Evolutionary conservation across 2,113 vertebrate species (phyloP).

Genomic region (Coracopsis vasa): DNA sequence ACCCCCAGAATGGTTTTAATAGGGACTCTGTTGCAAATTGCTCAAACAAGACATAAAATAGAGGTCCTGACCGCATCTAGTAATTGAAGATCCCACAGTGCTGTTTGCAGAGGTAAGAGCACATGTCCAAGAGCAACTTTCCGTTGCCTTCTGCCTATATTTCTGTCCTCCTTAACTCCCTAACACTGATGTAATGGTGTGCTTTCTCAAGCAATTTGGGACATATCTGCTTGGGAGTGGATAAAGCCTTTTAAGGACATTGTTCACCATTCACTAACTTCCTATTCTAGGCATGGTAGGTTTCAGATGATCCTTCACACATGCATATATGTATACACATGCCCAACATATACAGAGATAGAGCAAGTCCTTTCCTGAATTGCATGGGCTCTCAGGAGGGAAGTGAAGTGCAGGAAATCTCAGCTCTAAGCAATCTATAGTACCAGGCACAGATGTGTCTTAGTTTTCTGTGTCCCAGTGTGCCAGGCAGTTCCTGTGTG

Average conservation of each 20-base stretch:
- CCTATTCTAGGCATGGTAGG: neutral
- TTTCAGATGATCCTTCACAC: neutral
- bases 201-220: neutral
- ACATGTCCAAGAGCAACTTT: neutral
- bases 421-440: neutral
- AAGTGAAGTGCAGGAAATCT: neutral
- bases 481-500: neutral
- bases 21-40: neutral
- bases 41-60: slow-evolving; percentile 10
- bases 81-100: neutral
- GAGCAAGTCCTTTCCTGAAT: neutral
- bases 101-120: neutral
- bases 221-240: neutral
- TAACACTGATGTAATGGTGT: neutral
- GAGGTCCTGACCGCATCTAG: neutral
- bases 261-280: neutral
- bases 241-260: neutral
- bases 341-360: neutral
- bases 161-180: neutral
- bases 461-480: neutral
- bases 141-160: neutral
- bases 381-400: neutral
- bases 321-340: neutral
- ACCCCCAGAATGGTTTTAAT: neutral
- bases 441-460: neutral